Conservation (phyloP, 1,140 invertebrate species). For the Stegodyphus mimosarum region DNA sequence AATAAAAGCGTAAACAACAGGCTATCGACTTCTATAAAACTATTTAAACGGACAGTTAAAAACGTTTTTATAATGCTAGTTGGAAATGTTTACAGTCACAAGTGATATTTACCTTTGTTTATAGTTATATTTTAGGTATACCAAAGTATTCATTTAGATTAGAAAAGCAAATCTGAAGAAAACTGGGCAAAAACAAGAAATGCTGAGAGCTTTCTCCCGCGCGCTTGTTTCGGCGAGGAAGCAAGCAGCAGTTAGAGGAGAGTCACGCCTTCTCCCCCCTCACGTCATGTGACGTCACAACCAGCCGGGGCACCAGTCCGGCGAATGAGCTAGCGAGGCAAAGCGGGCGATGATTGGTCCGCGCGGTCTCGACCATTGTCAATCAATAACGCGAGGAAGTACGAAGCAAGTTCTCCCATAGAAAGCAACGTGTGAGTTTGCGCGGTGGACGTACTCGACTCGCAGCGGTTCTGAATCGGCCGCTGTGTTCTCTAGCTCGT, state of each 20-base stretch:
- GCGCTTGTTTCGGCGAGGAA: background rate
- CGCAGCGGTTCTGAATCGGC: background rate
- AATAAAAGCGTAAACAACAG: no score
- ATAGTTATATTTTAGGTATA: no score
- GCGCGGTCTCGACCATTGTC: background rate
- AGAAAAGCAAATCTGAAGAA: no score
- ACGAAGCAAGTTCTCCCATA: background rate
- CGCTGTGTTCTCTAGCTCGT: background rate
- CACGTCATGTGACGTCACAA: constrained; percentile 7
- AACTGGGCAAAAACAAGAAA: background rate
- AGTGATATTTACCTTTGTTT: no score
- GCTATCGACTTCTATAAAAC: no score
- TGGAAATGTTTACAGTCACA: no score
- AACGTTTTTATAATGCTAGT: no score
- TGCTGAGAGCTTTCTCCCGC: background rate
- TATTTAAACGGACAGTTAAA: no score
- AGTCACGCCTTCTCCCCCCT: background rate
- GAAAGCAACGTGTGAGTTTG: background rate
- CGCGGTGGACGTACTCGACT: background rate
- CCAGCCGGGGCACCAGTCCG: background rate
- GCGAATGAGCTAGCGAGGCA: background rate
- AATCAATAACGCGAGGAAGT: constrained; percentile 11
- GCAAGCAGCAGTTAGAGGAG: background rate
- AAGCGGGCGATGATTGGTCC: background rate
- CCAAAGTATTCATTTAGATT: no score